Evolutionary conservation across 1,140 invertebrate species (phyloP).

Genomic region (Aphis gossypii): DNA sequence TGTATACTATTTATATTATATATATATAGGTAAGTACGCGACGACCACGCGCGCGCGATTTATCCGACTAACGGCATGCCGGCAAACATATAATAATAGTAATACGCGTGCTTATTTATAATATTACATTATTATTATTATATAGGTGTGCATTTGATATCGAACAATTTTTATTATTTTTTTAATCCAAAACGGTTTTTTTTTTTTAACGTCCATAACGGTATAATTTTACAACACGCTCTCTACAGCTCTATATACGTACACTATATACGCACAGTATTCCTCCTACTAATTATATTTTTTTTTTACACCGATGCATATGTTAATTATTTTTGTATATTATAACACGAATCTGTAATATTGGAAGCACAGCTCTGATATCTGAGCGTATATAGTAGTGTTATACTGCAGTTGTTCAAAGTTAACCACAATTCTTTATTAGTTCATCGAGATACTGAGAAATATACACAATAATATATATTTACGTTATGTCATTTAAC

Average conservation of each 20-base stretch:
- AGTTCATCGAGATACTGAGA: background rate
- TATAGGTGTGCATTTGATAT: background rate
- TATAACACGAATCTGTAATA: background rate
- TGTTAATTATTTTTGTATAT: background rate
- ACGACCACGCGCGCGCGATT: background rate
- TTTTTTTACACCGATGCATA: background rate
- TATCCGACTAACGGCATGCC: background rate
- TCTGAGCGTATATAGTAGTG: background rate
- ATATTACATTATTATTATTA: background rate
- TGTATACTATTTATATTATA: background rate
- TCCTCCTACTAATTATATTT: background rate
- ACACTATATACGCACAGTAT: background rate
- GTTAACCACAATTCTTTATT: background rate
- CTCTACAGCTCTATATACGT: background rate
- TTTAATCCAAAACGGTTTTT: background rate
- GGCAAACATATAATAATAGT: background rate
- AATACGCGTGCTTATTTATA: background rate
- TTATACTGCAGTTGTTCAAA: background rate
- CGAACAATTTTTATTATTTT: background rate
- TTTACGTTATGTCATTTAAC: background rate
- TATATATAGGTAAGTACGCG: background rate
- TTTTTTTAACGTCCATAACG: background rate
- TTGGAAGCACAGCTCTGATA: background rate
- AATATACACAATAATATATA: background rate
- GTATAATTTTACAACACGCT: slow-evolving; percentile 17